phyloP scores from a whole-genome alignment of 2,113 vertebrate genomes.

The Ochotona curzoniae region DNA sequence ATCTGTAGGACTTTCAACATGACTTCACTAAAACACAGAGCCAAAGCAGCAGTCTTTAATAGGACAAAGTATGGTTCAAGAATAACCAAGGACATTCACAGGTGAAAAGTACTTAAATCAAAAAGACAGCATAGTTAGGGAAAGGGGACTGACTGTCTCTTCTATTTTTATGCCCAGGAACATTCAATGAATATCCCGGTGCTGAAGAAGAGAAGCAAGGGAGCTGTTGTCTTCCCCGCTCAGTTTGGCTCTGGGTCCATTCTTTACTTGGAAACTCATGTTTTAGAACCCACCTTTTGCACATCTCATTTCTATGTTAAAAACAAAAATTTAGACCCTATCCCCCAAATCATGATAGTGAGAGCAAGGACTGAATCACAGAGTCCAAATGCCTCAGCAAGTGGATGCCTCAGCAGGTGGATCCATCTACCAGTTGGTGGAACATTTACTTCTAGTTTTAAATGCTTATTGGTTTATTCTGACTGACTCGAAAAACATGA shows the following conservation, averaged over 20 bases:
- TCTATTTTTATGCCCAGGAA: constrained; percentile 60
- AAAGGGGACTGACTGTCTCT: constrained; percentile 60
- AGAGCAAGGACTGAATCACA: neutral
- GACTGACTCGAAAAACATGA: no score
- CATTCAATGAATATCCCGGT: constrained; percentile 54
- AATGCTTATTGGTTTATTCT: neutral
- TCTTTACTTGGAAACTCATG: neutral
- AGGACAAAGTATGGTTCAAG: constrained; percentile 46
- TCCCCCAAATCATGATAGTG: neutral
- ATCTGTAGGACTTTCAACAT: constrained; percentile 36
- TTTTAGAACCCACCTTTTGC: neutral
- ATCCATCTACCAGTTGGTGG: neutral
- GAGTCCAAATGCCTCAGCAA: neutral
- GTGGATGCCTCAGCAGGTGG: neutral
- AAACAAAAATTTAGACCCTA: neutral
- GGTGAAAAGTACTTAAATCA: constrained; percentile 78
- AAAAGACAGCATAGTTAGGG: constrained; percentile 64
- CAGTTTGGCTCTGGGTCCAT: neutral
- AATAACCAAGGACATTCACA: constrained; percentile 70
- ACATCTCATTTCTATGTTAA: neutral
- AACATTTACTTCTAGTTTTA: neutral
- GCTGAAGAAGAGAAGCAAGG: neutral
- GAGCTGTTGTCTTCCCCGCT: neutral
- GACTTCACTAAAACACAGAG: constrained; percentile 36
- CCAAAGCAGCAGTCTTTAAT: constrained; percentile 65